Evolutionary conservation across 2,888 invertebrate species (phyloP).

Genomic region (Sthenelais limicola): DNA sequence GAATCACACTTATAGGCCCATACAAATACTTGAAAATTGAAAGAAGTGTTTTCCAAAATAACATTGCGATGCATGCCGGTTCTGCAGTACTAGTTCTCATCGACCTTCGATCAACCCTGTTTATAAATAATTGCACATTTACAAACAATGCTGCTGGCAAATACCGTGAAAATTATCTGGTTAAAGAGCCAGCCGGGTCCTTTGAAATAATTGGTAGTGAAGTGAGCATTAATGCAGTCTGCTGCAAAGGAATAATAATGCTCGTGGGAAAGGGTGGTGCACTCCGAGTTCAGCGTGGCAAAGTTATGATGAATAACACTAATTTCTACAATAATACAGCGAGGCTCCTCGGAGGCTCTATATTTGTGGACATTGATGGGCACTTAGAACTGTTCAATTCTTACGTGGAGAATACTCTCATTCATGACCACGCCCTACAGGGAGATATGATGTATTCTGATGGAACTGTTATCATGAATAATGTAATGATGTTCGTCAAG

Average conservation of each 20-base stretch:
- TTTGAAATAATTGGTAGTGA: conserved; percentile 47
- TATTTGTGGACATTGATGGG: conserved; percentile 53
- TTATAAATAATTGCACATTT: conserved; percentile 48
- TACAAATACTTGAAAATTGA: conserved; percentile 41
- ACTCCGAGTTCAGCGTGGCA: conserved; percentile 49
- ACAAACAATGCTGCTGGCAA: conserved; percentile 48
- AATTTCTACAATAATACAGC: conserved; percentile 52
- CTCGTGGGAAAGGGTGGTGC: conserved; percentile 54
- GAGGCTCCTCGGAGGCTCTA: conserved; percentile 49
- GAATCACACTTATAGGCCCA: conserved; percentile 48
- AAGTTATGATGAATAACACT: conserved; percentile 42
- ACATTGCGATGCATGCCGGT: conserved; percentile 53
- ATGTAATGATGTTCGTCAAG: conserved; percentile 43
- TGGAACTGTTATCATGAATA: conserved; percentile 47
- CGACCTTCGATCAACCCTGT: conserved; percentile 10
- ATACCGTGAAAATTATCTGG: conserved; percentile 45
- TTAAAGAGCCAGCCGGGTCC: conserved; percentile 42
- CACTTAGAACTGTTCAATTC: conserved; percentile 40
- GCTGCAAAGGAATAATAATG: conserved; percentile 52
- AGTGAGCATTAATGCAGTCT: conserved; percentile 49
- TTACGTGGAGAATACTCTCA: conserved; percentile 47
- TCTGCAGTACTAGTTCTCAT: conserved; percentile 50
- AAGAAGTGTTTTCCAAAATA: conserved; percentile 45
- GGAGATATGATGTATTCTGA: conserved; percentile 55
- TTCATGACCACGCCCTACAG: conserved; percentile 50